Evolutionary conservation across 2,888 invertebrate genomes (phyloP).

Genomic region (Meghimatium bilineatum): DNA sequence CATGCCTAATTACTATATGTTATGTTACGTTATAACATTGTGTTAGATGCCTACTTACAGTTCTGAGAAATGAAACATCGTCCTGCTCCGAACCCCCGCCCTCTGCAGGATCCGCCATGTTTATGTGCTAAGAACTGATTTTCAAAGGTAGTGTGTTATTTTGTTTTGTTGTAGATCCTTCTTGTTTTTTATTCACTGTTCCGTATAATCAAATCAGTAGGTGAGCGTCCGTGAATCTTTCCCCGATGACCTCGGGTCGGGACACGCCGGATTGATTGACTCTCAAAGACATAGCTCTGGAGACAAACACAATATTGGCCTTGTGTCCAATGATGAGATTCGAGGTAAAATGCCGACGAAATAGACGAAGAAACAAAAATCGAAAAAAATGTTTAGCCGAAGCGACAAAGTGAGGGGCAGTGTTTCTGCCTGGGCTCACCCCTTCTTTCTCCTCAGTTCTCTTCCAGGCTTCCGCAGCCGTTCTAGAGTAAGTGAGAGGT

Average conservation of each 20-base stretch:
- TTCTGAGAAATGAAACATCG: conserved; percentile 99
- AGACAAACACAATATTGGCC: not conserved
- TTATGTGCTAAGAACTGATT: conserved; percentile 34
- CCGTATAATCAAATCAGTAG: conserved; percentile 13
- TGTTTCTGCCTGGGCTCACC: not conserved
- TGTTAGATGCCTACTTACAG: conserved; percentile 84
- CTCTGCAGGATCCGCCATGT: conserved; percentile 77
- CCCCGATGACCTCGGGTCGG: not conserved
- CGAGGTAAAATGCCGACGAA: conserved; percentile 2
- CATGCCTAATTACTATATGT: too few species aligned
- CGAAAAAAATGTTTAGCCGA: conserved; percentile 30
- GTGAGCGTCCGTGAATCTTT: not conserved
- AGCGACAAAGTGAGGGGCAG: conserved; percentile 37
- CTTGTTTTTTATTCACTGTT: not conserved
- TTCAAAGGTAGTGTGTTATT: conserved; percentile 21
- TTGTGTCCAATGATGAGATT: not conserved
- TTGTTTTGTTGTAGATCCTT: not conserved
- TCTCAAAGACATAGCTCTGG: conserved; percentile 15
- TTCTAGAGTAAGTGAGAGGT: conserved; percentile 13
- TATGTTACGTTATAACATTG: not conserved
- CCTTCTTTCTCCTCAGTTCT: conserved; percentile 14
- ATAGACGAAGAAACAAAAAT: conserved; percentile 31
- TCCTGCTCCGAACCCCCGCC: conserved; percentile 96
- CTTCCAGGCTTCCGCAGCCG: conserved; percentile 18
- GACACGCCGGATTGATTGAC: not conserved